phyloP scores from a whole-genome alignment of 2,888 invertebrate genomes.

The Ectropis crepuscularia region DNA sequence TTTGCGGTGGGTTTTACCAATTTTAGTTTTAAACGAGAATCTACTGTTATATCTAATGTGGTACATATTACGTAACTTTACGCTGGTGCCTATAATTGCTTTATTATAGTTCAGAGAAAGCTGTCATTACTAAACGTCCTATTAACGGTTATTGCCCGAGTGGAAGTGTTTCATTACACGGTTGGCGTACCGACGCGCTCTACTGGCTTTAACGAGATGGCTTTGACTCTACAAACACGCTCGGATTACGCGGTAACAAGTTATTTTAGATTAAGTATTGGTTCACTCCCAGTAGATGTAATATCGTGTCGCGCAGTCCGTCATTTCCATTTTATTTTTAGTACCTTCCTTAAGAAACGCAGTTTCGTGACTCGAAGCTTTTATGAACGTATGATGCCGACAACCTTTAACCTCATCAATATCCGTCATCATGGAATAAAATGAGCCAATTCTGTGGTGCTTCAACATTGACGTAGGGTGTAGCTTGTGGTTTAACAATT shows the following conservation, averaged over 20 bases:
- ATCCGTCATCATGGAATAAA: slow-evolving; percentile 45
- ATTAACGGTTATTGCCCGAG: slow-evolving; percentile 77
- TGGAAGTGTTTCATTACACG: slow-evolving; percentile 83
- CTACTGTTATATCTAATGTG: slow-evolving; percentile 36
- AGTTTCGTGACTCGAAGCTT: slow-evolving; percentile 5
- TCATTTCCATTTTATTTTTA: slow-evolving; percentile 21
- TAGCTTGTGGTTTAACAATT: slow-evolving; percentile 49
- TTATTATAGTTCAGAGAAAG: slow-evolving; percentile 65
- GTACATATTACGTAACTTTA: slow-evolving; percentile 42
- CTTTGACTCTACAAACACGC: slow-evolving; percentile 61
- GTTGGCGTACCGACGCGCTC: slow-evolving; percentile 70
- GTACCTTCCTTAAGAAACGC: slow-evolving; percentile 20
- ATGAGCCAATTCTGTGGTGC: slow-evolving; percentile 15
- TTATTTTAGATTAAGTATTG: slow-evolving; percentile 53
- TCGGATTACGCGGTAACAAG: slow-evolving; percentile 55
- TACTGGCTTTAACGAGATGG: slow-evolving; percentile 72
- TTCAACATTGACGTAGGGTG: slow-evolving; percentile 45
- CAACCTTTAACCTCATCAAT: slow-evolving; percentile 55
- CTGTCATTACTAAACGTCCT: slow-evolving; percentile 67
- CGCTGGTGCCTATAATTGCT: slow-evolving; percentile 53
- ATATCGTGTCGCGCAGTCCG: slow-evolving; percentile 31
- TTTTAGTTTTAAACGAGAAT: slow-evolving; percentile 36
- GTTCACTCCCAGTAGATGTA: slow-evolving; percentile 37
- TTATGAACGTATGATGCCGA: slow-evolving; percentile 49
- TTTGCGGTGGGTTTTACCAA: slow-evolving; percentile 46